Evolutionary conservation across 2,113 vertebrate genomes (phyloP).

Genomic region (Pterocles burchelli): DNA sequence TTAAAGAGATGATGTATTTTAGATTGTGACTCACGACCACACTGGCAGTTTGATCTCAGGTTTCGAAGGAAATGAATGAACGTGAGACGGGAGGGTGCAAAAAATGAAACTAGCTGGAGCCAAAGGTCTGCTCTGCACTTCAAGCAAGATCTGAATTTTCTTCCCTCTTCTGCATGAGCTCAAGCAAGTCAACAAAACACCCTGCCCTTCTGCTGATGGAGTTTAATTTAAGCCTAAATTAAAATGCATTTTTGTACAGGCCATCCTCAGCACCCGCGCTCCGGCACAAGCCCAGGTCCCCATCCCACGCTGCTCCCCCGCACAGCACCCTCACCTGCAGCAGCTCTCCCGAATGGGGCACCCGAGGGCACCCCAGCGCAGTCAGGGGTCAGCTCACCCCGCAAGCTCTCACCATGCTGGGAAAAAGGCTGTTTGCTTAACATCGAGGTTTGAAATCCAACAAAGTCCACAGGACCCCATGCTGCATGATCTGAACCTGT

Average conservation of each 20-base stretch:
- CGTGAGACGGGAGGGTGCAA: not conserved
- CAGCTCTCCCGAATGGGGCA: not conserved
- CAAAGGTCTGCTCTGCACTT: not conserved
- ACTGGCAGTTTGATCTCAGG: constrained; percentile 8
- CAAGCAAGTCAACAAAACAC: not conserved
- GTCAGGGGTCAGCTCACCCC: not conserved
- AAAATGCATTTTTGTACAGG: not conserved
- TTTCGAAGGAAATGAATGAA: constrained; percentile 57
- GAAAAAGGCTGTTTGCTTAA: not conserved
- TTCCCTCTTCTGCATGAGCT: not conserved
- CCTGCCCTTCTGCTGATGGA: not conserved
- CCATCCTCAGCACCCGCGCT: accelerated
- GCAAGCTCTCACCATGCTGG: not conserved
- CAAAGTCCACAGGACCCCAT: too few relatives aligned
- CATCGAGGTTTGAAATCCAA: not conserved
- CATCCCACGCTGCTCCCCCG: not conserved
- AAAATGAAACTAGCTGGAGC: constrained; percentile 32
- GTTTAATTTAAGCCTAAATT: not conserved
- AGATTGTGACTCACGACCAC: not conserved
- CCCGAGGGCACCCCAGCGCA: not conserved
- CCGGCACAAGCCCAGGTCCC: accelerated
- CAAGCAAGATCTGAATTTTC: not conserved
- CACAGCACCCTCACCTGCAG: not conserved
- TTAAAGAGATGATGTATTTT: not conserved
- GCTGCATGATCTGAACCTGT: not conserved